Percentiles rank a stretch among this genome's conserved stretches.
phyloP scores from a whole-genome alignment of 2,888 invertebrate species.

The Aricia artaxerxes region DNA sequence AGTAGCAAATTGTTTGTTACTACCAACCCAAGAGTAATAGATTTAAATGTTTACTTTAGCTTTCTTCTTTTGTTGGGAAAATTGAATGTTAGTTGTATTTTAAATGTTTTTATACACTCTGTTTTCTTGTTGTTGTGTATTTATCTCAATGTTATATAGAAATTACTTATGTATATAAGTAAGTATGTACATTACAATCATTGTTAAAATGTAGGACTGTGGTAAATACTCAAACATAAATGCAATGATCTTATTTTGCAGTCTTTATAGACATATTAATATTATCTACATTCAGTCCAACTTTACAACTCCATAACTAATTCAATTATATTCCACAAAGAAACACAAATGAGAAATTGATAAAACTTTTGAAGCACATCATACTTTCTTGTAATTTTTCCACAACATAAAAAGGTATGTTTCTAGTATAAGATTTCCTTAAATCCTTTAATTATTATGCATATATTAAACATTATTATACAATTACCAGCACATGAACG shows the following conservation, averaged over 20 bases:
- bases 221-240: background rate
- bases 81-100: background rate
- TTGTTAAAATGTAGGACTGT: background rate
- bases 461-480: slow-evolving; percentile 23
- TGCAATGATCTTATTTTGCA: background rate
- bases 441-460: background rate
- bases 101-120: background rate
- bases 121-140: background rate
- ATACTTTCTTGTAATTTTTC: background rate
- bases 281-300: background rate
- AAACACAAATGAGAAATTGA: background rate
- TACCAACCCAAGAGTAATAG: no score
- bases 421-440: background rate
- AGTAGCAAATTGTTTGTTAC: no score
- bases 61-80: background rate
- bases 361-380: background rate
- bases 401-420: background rate
- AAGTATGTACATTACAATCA: background rate
- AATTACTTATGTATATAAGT: no score
- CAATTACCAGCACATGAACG: slow-evolving; percentile 42
- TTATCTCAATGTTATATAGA: no score
- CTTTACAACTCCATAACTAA: background rate
- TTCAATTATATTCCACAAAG: background rate
- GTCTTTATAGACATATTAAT: background rate
- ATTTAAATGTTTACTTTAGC: background rate